Conservation (phyloP, 2,797 vertebrate species). For the Dendrocincla tyrannina region DNA sequence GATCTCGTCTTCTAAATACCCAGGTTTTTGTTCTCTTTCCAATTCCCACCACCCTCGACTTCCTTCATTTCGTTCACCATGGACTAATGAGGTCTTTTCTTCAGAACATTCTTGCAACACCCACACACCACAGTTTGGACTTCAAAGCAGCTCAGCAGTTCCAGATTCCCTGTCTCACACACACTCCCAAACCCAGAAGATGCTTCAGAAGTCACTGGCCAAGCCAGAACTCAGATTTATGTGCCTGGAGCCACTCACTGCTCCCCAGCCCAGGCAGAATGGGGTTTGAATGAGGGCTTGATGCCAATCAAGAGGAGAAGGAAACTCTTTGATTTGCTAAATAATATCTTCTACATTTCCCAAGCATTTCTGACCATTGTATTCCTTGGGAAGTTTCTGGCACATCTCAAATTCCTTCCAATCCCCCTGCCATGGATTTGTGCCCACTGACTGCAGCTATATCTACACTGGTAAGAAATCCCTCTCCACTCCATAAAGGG, state of each 20-base stretch:
- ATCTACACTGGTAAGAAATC: neutral
- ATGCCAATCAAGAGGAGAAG: neutral
- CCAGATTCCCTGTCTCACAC: neutral
- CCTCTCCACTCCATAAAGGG: neutral
- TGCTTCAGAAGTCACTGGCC: neutral
- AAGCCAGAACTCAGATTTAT: neutral
- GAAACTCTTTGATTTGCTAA: neutral
- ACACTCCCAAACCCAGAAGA: neutral
- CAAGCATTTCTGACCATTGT: neutral
- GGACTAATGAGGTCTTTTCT: slow-evolving; percentile 10
- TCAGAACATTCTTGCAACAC: neutral
- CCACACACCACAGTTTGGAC: neutral
- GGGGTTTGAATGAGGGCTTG: neutral
- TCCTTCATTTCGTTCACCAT: neutral
- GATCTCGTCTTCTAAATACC: neutral
- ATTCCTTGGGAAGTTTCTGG: neutral
- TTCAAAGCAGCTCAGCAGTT: slow-evolving; percentile 42
- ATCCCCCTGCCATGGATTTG: fast-evolving
- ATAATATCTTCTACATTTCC: neutral
- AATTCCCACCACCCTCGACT: neutral
- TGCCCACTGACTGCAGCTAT: neutral
- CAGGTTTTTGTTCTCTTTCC: neutral
- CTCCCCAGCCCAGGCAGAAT: neutral
- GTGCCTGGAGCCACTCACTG: neutral
- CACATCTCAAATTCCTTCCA: neutral